Base-by-base conservation (phyloP, 2,888 invertebrate genomes). In the Spilarctia lutea region DNA sequence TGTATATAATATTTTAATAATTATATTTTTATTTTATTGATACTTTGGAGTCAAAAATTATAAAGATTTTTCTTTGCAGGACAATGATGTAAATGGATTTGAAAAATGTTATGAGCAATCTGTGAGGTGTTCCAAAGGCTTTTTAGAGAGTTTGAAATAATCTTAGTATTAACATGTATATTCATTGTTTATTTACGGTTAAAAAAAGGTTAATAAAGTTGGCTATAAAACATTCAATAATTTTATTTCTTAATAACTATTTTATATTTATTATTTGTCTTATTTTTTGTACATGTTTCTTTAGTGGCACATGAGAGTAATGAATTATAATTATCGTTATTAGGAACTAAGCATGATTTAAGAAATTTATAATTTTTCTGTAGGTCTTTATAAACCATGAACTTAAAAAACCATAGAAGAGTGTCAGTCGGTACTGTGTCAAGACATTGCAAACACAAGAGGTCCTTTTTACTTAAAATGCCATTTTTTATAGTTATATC, bases 31-130 rank as follows among this genome's bases (percentile, higher is more conserved):
- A 45, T 56, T 3, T 65, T 42, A 27, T 67, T 67, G 39, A 67
- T 11, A 39, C 71, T 48, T 27, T 8, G 30, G 24, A n/a, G 20
- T 8, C 27, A 18, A 10, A 10, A 63, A 13, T 42, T 18, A 66
- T 35, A 70, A 42, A 56, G 60, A 65, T 63, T 68, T 65, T 30
- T 56, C 35, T 73, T 87, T 92, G 67, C 90, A 94, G 94, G 94
- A 93, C 73, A 93, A 91, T 81, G 92, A 94, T 77, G 78, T 91
- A 16, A 81, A 83, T 65, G 94, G 95, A 65, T 95, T 94, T 88
- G 95, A 95, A 80, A 95, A 95, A 82, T 95, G 95, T 81, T 95
- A 95, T 80, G 89, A 94, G 76, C 95, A 95, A 78, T 93, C 94
- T 52, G 88, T 94, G n/a, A 89, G 94, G 75, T 95, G 95, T 78